Percentiles rank a stretch among this genome's conserved stretches.
phyloP scores from a whole-genome alignment of 2,888 invertebrate genomes.

The Electrophaes corylata region DNA sequence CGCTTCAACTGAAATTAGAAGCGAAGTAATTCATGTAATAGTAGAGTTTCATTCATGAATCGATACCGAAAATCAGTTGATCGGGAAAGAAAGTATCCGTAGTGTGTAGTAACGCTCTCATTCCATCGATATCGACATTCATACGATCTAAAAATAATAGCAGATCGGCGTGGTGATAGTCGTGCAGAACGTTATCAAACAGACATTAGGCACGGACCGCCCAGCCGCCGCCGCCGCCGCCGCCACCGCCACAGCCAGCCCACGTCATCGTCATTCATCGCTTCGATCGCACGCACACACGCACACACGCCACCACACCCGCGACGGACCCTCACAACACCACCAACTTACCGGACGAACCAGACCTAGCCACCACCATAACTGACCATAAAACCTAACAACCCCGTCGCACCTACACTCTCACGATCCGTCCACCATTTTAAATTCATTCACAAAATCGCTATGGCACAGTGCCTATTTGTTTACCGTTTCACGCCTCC shows the following conservation, averaged over 20 bases:
- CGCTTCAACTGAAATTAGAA: constrained; percentile 15
- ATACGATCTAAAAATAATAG: constrained; percentile 74
- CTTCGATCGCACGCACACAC: constrained; percentile 78
- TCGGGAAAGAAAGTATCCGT: constrained; percentile 8
- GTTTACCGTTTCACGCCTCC: constrained; percentile 74
- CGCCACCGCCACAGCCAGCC: constrained; percentile 34
- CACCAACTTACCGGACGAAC: constrained; percentile 34
- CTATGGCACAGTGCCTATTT: constrained; percentile 69
- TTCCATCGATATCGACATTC: constrained; percentile 42
- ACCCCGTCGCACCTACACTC: constrained; percentile 60
- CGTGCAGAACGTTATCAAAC: constrained; percentile 65
- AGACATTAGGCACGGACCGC: constrained; percentile 64
- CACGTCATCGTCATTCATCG: constrained; percentile 81
- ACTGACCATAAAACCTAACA: constrained; percentile 54
- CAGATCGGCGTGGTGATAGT: constrained; percentile 46
- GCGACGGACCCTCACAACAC: constrained; percentile 36
- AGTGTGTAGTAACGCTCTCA: constrained; percentile 25
- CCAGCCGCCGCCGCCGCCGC: not conserved
- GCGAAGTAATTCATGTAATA: constrained; percentile 10
- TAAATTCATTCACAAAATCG: constrained; percentile 84
- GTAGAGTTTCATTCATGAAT: constrained; percentile 31
- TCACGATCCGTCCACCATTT: constrained; percentile 77
- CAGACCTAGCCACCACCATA: constrained; percentile 41
- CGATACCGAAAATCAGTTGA: constrained; percentile 21
- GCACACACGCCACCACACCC: constrained; percentile 54